Evolutionary conservation across 1,140 invertebrate genomes (phyloP).

Genomic region (Bombus pyrosoma): DNA sequence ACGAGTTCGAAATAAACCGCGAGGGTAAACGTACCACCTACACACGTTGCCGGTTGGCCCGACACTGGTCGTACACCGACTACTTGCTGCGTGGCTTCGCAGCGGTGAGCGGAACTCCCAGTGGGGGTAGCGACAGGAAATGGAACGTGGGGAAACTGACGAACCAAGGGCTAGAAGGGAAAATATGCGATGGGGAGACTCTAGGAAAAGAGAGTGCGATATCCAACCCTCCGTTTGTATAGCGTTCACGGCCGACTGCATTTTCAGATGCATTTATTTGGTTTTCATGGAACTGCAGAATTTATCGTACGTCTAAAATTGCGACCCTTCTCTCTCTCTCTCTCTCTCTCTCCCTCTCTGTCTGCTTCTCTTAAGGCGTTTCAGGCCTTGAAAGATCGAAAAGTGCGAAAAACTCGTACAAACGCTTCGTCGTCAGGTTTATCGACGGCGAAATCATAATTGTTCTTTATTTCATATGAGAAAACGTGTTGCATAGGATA

Average conservation of each 20-base stretch:
- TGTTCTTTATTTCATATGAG: neutral
- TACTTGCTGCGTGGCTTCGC: conserved; percentile 50
- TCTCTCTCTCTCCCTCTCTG: neutral
- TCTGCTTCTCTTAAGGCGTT: neutral
- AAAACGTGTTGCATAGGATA: neutral
- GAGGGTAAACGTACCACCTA: neutral
- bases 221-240: neutral
- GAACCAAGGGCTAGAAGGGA: conserved; percentile 2
- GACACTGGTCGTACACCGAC: conserved; percentile 51
- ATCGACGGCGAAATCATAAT: neutral
- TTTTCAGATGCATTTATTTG: neutral
- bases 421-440: no score
- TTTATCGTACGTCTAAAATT: neutral
- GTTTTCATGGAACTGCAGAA: neutral
- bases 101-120: conserved; percentile 21
- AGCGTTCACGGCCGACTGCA: neutral
- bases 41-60: conserved; percentile 46
- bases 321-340: neutral
- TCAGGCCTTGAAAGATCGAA: no score
- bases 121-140: conserved; percentile 46
- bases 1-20: conserved; percentile 24
- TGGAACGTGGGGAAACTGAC: conserved; percentile 21
- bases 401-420: neutral
- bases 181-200: neutral
- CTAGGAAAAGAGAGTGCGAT: neutral